Evolutionary conservation across 2,113 vertebrate species (phyloP), one percentile per base, ranked within the genome.

Genomic region (Anoplopoma fimbria): DNA sequence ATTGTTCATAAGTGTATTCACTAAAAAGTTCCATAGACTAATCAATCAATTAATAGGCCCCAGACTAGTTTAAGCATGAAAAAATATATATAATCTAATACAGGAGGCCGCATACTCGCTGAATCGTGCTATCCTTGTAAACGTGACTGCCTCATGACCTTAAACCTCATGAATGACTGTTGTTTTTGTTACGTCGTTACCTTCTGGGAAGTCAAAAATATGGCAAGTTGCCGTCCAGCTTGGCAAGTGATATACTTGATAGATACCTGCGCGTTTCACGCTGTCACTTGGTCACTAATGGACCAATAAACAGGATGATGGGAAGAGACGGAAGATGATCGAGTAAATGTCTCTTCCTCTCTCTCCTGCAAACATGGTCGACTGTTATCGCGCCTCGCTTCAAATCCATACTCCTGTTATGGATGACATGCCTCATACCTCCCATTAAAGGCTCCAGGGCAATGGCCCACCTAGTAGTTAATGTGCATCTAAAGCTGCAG

Each of bases 201-300:
- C 57, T 38, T 73, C 47, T n/a, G 38, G 53, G 58, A 57, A 25
- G 76, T 61, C 14, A 36, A 2, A 79, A 84, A 79, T 29, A 74
- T 67, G 40, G 45, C 55, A 33, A n/a, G 25, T n/a, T 65, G 31
- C 51, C 57, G 3, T 79, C 67, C 73, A 76, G 72, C 75, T 62
- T 69, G 53, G 57, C 63, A 77, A 40, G 80, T 79, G 84, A 86
- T 84, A 64, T 60, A 77, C 42, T 75, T 91, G 87, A 93, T 86
- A 68, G 82, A 93, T 90, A 55, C 75, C 75, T 45, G 38, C 31
- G 9, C 49, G 33, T 86, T 86, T 78, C 77, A 73, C n/a, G 57
- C 76, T 78, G 78, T 88, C 86, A 77, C 79, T 88, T 87, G 90
- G 83, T 88, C 92, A 83, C 88, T 93, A 90, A 93, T 89, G 92